These are phyloP conservation scores for Unio delphinus DNA, from an alignment of 2,888 invertebrate genomes.

Conservation along the genomic window DNA sequence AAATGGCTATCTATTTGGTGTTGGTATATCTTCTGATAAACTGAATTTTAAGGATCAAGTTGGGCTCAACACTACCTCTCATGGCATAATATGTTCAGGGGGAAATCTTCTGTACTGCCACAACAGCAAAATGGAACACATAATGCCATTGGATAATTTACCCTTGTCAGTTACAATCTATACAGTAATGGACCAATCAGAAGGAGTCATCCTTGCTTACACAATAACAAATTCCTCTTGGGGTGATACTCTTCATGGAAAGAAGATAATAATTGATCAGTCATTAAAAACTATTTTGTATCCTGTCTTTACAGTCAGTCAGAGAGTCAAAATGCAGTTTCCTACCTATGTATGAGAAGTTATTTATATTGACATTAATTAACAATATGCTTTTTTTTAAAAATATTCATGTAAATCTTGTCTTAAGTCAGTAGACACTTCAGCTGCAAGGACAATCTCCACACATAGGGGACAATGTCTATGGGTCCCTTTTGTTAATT, in stretches of 20 bases:
- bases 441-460: too few relatives aligned
- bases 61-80: conserved; percentile 56
- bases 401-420: too few relatives aligned
- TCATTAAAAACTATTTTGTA: conserved; percentile 36
- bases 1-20: conserved; percentile 65
- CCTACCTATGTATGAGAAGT: conserved; percentile 54
- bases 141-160: conserved; percentile 55
- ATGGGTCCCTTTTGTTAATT: too few relatives aligned
- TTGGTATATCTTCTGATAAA: conserved; percentile 57
- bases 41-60: conserved; percentile 62
- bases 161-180: conserved; percentile 61
- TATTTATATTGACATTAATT: too few relatives aligned
- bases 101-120: conserved; percentile 56
- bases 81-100: conserved; percentile 59
- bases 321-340: conserved; percentile 66
- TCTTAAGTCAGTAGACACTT: too few relatives aligned
- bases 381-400: too few relatives aligned
- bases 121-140: conserved; percentile 52
- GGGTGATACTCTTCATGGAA: conserved; percentile 57
- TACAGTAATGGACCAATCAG: conserved; percentile 49
- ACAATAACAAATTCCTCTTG: conserved; percentile 52
- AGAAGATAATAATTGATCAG: conserved; percentile 49
- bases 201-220: conserved; percentile 55
- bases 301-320: conserved; percentile 68
- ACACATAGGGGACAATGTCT: too few relatives aligned